phyloP scores from a whole-genome alignment of 2,113 vertebrate genomes.

The Semicossyphus pulcher region DNA sequence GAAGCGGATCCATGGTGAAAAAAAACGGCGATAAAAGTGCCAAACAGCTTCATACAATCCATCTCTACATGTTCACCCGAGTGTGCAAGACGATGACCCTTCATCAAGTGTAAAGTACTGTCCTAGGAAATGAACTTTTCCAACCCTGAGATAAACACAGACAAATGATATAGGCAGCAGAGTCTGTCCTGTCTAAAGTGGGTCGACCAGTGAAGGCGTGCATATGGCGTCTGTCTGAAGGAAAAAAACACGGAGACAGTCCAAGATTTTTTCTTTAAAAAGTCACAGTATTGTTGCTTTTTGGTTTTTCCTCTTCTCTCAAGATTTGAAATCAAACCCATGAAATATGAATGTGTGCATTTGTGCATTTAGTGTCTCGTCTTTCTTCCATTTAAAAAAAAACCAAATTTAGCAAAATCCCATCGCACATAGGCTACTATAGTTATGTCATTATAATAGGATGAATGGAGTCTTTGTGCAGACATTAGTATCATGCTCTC shows the following conservation, averaged over 20 bases:
- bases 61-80: constrained; percentile 80
- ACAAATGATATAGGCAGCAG: constrained; percentile 8
- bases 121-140: not conserved
- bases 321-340: not conserved
- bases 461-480: constrained; percentile 65
- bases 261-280: constrained; percentile 25
- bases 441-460: constrained; percentile 37
- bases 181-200: constrained; percentile 40
- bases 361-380: not conserved
- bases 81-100: constrained; percentile 2
- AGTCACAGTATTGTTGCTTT: not conserved
- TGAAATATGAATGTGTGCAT: not conserved
- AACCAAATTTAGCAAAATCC: constrained; percentile 20
- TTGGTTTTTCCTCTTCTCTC: not conserved
- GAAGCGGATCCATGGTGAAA: constrained; percentile 75
- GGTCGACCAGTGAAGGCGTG: constrained; percentile 60
- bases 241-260: constrained; percentile 12
- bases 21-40: constrained; percentile 78
- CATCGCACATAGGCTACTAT: constrained; percentile 26
- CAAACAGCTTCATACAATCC: constrained; percentile 82
- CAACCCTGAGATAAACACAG: constrained; percentile 7
- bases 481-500: constrained; percentile 45
- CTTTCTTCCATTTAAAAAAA: not conserved
- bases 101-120: not conserved
- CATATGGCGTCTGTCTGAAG: constrained; percentile 49